A percentile compares a stretch with the other conserved stretches of the same genome.
phyloP scores from a whole-genome alignment of 2,113 vertebrate genomes.

The Phrynosoma platyrhinos region DNA sequence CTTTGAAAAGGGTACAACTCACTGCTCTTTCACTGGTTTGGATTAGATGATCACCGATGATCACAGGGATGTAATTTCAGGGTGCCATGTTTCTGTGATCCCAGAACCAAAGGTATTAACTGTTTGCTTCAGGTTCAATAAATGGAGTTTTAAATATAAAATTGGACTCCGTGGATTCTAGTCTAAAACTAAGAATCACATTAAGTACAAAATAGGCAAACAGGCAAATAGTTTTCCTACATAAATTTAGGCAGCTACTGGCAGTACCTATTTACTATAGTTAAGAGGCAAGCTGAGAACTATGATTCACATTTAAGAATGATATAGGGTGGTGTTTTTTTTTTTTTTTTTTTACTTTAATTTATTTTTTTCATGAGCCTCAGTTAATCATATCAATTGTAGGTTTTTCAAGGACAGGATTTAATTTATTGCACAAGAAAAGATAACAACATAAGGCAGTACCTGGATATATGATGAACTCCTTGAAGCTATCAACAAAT shows the following conservation, averaged over 20 bases:
- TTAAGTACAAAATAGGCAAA: not conserved
- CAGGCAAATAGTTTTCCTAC: not conserved
- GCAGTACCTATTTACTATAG: not conserved
- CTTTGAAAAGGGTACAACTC: not conserved
- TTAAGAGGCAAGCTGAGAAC: not conserved
- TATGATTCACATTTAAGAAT: not conserved
- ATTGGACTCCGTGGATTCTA: not conserved
- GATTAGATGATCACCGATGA: not conserved
- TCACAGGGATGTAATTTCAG: not conserved
- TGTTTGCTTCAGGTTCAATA: not conserved
- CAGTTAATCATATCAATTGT: not conserved
- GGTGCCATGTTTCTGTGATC: not conserved
- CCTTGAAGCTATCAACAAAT: slow-evolving; percentile 15
- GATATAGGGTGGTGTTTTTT: not conserved
- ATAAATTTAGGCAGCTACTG: not conserved
- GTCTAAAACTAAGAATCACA: not conserved
- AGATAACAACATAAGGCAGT: slow-evolving; percentile 1
- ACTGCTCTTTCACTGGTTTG: not conserved
- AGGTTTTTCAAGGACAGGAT: slow-evolving; percentile 5
- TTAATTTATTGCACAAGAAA: not conserved
- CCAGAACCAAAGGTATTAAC: not conserved
- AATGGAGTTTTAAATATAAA: not conserved
- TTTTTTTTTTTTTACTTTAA: not conserved
- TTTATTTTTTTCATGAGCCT: not conserved
- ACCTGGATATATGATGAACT: slow-evolving; percentile 6